Evolutionary conservation across 2,113 vertebrate species (phyloP), one percentile per base, ranked within the genome.

Genomic region (Colossoma macropomum): DNA sequence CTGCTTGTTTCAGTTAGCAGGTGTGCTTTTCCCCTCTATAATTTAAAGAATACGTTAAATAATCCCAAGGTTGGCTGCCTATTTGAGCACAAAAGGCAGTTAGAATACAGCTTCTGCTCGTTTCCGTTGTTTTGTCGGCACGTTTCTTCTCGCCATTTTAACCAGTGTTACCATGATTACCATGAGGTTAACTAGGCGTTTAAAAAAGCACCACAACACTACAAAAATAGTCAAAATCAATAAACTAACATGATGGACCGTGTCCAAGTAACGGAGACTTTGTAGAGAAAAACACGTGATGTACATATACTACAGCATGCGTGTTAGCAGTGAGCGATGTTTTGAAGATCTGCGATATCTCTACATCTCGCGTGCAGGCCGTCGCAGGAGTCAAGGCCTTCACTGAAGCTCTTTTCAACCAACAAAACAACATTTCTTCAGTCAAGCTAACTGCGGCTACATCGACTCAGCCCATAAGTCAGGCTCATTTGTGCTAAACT

Each of bases 381-480:
- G 59, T 25, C n/a, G 59, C 1, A 13, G 59, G 59, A 27, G 23
- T 25, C n/a, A 11, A 27, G 59, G 59, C 59, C 59, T 27, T 62
- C 25, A 11, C 59, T 21, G 4, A n/a, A 27, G 7, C 0, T 4
- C n/a, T 11, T 62, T 27, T 25, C 60, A 69, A 54, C 56, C 38
- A 32, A 68, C 52, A 69, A 82, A 76, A 76, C 81, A 82, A 56
- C 66, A 82, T 45, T 73, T 7, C 28, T 9, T 9, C n/a, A 71
- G 21, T 25, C n/a, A 16, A 65, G 59, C 45, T 59, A 25, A 76
- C 30, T 5, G 45, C 30, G 63, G n/a, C 41, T 38, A 45, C 25
- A 68, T 30, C 38, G 30, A 69, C n/a, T 16, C 10, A 7, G 32
- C 0, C 48, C 0, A 8, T 8, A 6, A 23, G 21, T 23, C 54